Conservation (phyloP, 2,888 invertebrate genomes). For the Tyria jacobaeae region DNA sequence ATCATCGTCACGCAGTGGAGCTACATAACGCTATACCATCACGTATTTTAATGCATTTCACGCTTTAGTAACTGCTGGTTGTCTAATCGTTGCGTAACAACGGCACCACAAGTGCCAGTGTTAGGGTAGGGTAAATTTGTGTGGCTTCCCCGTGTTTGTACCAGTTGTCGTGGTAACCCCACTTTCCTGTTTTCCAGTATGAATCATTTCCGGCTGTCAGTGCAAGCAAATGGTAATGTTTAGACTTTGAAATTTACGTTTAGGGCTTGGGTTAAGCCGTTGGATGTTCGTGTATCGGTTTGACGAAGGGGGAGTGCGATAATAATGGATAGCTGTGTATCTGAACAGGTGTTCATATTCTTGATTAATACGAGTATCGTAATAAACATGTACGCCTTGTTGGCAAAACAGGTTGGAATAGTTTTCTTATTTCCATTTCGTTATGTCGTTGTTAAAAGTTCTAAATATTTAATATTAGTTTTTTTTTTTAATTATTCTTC, state of each 20-base stretch:
- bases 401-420: not conserved
- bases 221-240: conserved; percentile 40
- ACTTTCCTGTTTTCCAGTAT: conserved; percentile 55
- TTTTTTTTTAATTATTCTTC: too few relatives aligned
- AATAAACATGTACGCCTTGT: not conserved
- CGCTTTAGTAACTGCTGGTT: conserved; percentile 29
- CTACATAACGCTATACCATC: conserved; percentile 20
- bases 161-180: conserved; percentile 76
- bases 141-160: conserved; percentile 78
- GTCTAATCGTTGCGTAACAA: conserved; percentile 54
- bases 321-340: conserved; percentile 3
- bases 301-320: conserved; percentile 6
- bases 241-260: conserved; percentile 42
- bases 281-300: conserved; percentile 20
- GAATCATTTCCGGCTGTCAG: conserved; percentile 79
- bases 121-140: conserved; percentile 40
- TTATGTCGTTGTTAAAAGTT: too few relatives aligned
- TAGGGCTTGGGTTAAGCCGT: conserved; percentile 29
- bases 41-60: conserved; percentile 29
- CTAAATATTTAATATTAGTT: too few relatives aligned
- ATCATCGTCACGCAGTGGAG: conserved; percentile 11
- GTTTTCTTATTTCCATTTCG: not conserved
- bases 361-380: too few relatives aligned
- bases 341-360: not conserved
- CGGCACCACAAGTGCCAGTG: conserved; percentile 33